phyloP scores from a whole-genome alignment of 2,888 invertebrate genomes.

The Timandra comae region DNA sequence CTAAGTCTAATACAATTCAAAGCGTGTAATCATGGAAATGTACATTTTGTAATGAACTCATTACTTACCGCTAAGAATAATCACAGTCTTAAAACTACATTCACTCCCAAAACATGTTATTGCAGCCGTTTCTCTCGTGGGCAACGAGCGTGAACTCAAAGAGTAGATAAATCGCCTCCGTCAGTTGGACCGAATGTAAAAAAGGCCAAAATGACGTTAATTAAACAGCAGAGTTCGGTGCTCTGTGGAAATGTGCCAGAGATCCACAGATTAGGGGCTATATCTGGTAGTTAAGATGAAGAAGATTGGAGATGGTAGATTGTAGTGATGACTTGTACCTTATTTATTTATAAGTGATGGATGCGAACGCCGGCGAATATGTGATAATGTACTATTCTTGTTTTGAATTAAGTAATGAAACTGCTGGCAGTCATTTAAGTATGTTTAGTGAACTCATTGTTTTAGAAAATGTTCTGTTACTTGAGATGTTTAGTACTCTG shows the following conservation, averaged over 20 bases:
- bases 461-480: no score
- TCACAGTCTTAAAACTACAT: slow-evolving; percentile 16
- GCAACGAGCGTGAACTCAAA: slow-evolving; percentile 31
- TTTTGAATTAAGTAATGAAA: no score
- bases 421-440: no score
- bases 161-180: no score
- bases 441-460: no score
- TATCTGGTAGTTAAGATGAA: slow-evolving; percentile 25
- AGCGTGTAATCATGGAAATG: no score
- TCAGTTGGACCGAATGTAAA: slow-evolving; percentile 23
- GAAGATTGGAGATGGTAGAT: slow-evolving; percentile 20
- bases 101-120: slow-evolving; percentile 13
- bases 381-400: no score
- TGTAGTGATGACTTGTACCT: slow-evolving; percentile 7
- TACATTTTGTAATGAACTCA: slow-evolving; percentile 18
- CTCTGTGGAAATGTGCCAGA: slow-evolving; percentile 45
- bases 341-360: slow-evolving; percentile 11
- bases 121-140: slow-evolving; percentile 16
- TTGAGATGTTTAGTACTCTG: no score
- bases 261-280: slow-evolving; percentile 32
- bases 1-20: no score
- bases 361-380: neutral
- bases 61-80: slow-evolving; percentile 23
- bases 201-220: slow-evolving; percentile 37
- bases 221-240: slow-evolving; percentile 29